phyloP scores from a whole-genome alignment of 2,888 invertebrate genomes.

The Leptarthrus brevirostris region DNA sequence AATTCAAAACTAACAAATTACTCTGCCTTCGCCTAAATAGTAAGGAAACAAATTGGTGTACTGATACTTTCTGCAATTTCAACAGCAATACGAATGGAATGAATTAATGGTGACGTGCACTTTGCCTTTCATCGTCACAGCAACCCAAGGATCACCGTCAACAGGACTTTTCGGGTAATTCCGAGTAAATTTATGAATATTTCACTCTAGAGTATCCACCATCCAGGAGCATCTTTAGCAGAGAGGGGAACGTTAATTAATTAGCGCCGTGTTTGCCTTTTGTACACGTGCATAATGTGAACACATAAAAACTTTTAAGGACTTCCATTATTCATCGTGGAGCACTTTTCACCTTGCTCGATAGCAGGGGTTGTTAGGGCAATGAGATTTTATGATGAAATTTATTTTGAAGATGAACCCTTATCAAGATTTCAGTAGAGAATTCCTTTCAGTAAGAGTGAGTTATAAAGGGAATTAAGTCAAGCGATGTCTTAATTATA shows the following conservation, averaged over 20 bases:
- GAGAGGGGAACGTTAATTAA: slow-evolving; percentile 34
- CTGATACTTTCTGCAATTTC: slow-evolving; percentile 27
- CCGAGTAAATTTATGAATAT: slow-evolving; percentile 35
- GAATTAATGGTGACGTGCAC: slow-evolving; percentile 42
- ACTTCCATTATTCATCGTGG: slow-evolving; percentile 34
- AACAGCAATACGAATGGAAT: slow-evolving; percentile 23
- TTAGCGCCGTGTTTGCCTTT: slow-evolving; percentile 39
- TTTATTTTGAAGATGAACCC: slow-evolving; percentile 36
- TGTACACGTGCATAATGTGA: slow-evolving; percentile 47
- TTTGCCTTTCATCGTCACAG: not conserved
- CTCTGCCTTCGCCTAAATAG: slow-evolving; percentile 26
- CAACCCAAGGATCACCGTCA: slow-evolving; percentile 29
- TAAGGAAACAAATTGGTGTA: slow-evolving; percentile 12
- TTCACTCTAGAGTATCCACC: slow-evolving; percentile 2
- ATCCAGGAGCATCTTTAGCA: not conserved
- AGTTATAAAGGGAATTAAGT: slow-evolving; percentile 11
- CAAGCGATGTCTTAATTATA: slow-evolving; percentile 34
- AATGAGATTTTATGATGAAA: slow-evolving; percentile 41
- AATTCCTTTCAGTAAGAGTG: too few relatives aligned
- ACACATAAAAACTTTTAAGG: slow-evolving; percentile 47
- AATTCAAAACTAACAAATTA: too few relatives aligned
- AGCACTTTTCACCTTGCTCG: slow-evolving; percentile 32
- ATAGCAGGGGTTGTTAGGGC: not conserved
- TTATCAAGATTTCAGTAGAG: slow-evolving; percentile 18
- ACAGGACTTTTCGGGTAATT: slow-evolving; percentile 15